Conservation (phyloP, 2,888 invertebrate species). For the Oligia latruncula region DNA sequence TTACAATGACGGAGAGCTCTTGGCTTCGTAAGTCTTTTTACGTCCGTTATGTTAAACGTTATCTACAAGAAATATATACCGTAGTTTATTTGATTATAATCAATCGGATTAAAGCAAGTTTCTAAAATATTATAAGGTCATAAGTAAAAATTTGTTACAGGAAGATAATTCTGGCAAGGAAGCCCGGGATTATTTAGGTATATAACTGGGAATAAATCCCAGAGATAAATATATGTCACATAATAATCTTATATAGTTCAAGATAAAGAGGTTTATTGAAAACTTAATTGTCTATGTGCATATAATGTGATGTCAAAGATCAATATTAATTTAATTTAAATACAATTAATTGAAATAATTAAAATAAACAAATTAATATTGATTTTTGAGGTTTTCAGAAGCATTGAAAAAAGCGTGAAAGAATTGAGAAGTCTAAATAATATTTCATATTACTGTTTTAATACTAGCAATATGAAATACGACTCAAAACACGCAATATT, state of each 20-base stretch:
- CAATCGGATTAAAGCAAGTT: background rate
- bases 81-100: background rate
- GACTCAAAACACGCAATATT: background rate
- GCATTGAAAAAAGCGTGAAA: slow-evolving; percentile 33
- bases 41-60: background rate
- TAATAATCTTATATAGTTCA: slow-evolving; percentile 10
- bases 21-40: background rate
- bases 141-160: slow-evolving; percentile 7
- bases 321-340: slow-evolving; percentile 30
- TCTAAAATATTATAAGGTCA: background rate
- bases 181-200: background rate
- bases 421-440: slow-evolving; percentile 25
- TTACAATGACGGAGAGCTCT: background rate
- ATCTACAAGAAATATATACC: background rate
- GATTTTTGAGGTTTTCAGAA: slow-evolving; percentile 13
- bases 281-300: slow-evolving; percentile 35
- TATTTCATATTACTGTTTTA: slow-evolving; percentile 39
- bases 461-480: slow-evolving; percentile 42
- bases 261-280: slow-evolving; percentile 3
- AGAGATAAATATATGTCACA: slow-evolving; percentile 3
- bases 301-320: slow-evolving; percentile 25
- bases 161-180: background rate
- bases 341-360: background rate
- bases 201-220: slow-evolving; percentile 9
- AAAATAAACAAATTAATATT: slow-evolving; percentile 18